Conservation (phyloP, 2,113 vertebrate genomes). For the Dicrurus megarhynchus region DNA sequence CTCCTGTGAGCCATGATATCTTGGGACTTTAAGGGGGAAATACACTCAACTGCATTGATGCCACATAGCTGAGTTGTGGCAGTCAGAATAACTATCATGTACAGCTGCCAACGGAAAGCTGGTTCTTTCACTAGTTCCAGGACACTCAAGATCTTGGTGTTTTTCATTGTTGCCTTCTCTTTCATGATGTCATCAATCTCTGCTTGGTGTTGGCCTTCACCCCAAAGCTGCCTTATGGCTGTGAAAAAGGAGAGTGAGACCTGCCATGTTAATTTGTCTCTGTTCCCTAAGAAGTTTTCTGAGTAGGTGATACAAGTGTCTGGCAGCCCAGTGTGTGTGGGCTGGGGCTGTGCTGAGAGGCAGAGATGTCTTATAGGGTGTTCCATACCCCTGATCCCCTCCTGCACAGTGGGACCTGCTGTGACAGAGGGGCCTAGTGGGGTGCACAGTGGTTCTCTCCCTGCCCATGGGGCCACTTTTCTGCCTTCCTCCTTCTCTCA, state of each 20-base stretch:
- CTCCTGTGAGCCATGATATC: background rate
- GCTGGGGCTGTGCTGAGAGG: background rate
- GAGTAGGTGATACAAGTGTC: background rate
- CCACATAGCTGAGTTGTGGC: conserved; percentile 79
- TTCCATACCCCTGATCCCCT: background rate
- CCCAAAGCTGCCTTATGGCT: conserved; percentile 84
- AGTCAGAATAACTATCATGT: conserved; percentile 62
- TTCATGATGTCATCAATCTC: conserved; percentile 82
- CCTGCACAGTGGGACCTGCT: background rate
- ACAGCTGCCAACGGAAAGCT: conserved; percentile 80
- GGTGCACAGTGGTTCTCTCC: background rate
- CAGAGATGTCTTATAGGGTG: background rate
- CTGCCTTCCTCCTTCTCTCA: background rate
- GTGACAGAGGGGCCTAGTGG: background rate
- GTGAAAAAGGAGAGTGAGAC: conserved; percentile 29
- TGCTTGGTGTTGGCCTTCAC: conserved; percentile 67
- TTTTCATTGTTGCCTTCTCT: conserved; percentile 72
- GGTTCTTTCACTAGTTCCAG: conserved; percentile 75
- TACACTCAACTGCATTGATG: conserved; percentile 79
- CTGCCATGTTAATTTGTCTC: background rate
- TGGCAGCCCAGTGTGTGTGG: background rate
- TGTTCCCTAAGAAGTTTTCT: background rate
- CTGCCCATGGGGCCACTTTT: background rate
- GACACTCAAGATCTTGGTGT: conserved; percentile 66
- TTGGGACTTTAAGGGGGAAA: background rate